Base-by-base conservation (phyloP, 92 coral and sea anemone genomes). In the Actinostola sp. region DNA sequence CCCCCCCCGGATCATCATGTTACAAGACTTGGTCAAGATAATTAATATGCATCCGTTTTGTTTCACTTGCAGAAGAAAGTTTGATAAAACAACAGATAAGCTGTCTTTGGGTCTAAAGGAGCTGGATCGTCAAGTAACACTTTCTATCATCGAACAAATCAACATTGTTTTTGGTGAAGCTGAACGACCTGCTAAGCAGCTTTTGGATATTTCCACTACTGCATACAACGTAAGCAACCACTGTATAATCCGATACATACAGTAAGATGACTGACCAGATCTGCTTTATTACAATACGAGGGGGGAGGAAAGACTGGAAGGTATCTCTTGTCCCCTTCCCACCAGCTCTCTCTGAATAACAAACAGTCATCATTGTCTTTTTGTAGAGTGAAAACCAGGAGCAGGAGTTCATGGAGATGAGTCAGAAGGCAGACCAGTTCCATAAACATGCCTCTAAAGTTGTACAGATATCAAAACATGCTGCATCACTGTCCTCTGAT, bases 401-500 rank as follows among this genome's bases (percentile, higher is more conserved):
- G 38, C 84, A 78, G 30, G 88, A 87, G 4, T 23, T 79, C 32
- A 70, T 60, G 26, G 76, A 73, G 60, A 50, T 84, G 23, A 80
- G 49, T 25, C 76, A 70, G 39, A 84, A 79, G 45, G 97, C 92
- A 14, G 95, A 89, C 14, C 76, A 75, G 46, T 94, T 94, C 72
- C 88, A 76, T 39, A 72, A 72, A 62, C 90, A 91, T 58, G 87
- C 90, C 2, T 55, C 73, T 7, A 86, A 55, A 34, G 74, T 91
- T 26, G 70, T 86, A 5, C 86, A 88, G 63, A 93, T 89, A 1
- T 67, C 98, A 5, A 86, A 70, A 53, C 92, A 94, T 55, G 96
- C 97, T 63, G 93, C 98, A 1, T 84, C 98, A 0, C 58, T 94
- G 10, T 89, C 98, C 15, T 92, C 93, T 34, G 97, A 94, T 72